Base-by-base conservation (phyloP, 2,888 invertebrate species). In the Pseudanteris insignis region DNA sequence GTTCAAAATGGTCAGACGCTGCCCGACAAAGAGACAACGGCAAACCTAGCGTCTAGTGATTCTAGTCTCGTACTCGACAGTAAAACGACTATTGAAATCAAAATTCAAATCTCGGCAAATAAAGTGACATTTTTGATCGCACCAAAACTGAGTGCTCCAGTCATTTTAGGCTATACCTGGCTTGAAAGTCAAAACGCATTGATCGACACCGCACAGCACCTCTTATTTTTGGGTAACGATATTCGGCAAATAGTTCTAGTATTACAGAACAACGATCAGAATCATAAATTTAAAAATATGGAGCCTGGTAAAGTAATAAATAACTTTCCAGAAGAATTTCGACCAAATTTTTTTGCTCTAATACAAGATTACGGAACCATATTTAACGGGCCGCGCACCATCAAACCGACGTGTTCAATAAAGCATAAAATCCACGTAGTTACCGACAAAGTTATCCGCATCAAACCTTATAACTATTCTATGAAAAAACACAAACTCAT, bases 391-490 rank as follows among this genome's bases (percentile, higher is more conserved):
- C 50, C 40, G 2, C 7, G 7, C 14, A 11, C 33, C 1, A 40
- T 50, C 26, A 10, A 25, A 32, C 38, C 32, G 11, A 50, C 50
- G 1, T 12, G 8, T 1, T 32, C 50, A 5, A 32, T 50, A 3
- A 33, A 50, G 9, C 50, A 50, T n/a, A 26, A 40, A 14, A 50
- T 50, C n/a, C n/a, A n/a, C n/a, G n/a, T n/a, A n/a, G n/a, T n/a
- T n/a, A n/a, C n/a, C n/a, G n/a, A n/a, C n/a, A n/a, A n/a, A n/a
- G n/a, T n/a, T n/a, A n/a, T n/a, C n/a, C n/a, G n/a, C n/a, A n/a
- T n/a, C n/a, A n/a, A n/a, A n/a, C n/a, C n/a, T n/a, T n/a, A n/a
- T n/a, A n/a, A n/a, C n/a, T n/a, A n/a, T n/a, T 5, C 21, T 5
- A 21, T 7, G 5, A 7, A 21, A 5, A 21, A 21, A 21, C 21